Conservation (phyloP, 2,797 vertebrate species). For the Lemur catta region DNA sequence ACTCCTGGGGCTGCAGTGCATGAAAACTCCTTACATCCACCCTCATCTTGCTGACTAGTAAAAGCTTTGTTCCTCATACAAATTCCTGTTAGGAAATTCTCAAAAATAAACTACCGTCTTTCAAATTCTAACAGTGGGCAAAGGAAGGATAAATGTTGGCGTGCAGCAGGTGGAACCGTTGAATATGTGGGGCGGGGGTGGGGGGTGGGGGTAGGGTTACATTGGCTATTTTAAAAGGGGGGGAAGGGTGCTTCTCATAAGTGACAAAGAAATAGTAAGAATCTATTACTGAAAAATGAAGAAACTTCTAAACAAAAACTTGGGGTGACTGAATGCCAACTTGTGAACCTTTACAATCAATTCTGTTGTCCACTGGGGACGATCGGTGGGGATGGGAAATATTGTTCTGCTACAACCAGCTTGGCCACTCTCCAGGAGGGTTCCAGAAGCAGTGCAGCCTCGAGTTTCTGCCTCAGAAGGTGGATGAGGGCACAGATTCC, state of each 20-base stretch:
- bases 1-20: neutral
- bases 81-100: conserved; percentile 49
- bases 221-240: neutral
- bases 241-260: neutral
- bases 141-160: conserved; percentile 3
- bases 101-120: conserved; percentile 21
- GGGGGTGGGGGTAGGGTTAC: neutral
- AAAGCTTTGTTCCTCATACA: conserved; percentile 1
- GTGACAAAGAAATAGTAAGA: neutral
- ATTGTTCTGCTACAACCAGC: neutral
- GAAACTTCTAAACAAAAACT: neutral
- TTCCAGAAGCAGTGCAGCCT: neutral
- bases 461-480: neutral
- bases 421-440: neutral
- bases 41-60: neutral
- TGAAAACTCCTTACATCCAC: neutral
- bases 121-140: neutral
- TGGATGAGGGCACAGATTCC: neutral
- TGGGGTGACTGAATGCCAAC: neutral
- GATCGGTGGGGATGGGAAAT: neutral
- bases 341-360: neutral
- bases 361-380: neutral
- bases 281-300: neutral
- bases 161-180: neutral
- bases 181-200: neutral